phyloP scores from a whole-genome alignment of 2,888 invertebrate species.

The Crioceris asparagi region DNA sequence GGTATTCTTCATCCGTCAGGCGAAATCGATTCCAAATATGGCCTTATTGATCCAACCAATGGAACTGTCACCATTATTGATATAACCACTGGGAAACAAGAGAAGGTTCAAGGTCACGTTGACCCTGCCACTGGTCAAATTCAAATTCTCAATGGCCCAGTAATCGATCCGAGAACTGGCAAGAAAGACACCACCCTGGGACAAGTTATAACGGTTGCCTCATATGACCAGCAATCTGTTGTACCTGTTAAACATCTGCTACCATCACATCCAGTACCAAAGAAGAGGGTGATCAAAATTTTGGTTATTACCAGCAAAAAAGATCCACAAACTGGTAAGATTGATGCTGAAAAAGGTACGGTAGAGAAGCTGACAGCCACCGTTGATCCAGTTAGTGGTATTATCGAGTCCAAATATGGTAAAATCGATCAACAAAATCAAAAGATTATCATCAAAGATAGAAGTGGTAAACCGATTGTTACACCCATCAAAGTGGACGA shows the following conservation, averaged over 20 bases:
- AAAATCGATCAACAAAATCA: slow-evolving; percentile 61
- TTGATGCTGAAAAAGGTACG: slow-evolving; percentile 48
- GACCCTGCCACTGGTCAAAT: slow-evolving; percentile 59
- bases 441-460: slow-evolving; percentile 37
- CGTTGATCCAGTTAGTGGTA: slow-evolving; percentile 59
- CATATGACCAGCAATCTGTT: slow-evolving; percentile 38
- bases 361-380: slow-evolving; percentile 49
- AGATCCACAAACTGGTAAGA: slow-evolving; percentile 42
- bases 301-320: slow-evolving; percentile 38
- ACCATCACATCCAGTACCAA: slow-evolving; percentile 34
- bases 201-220: slow-evolving; percentile 40
- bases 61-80: slow-evolving; percentile 53
- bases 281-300: slow-evolving; percentile 37
- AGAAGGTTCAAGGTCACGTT: slow-evolving; percentile 49
- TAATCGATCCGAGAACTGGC: slow-evolving; percentile 55
- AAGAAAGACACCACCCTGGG: slow-evolving; percentile 53
- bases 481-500: slow-evolving; percentile 36
- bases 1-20: slow-evolving; percentile 58
- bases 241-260: slow-evolving; percentile 43
- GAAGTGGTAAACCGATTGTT: slow-evolving; percentile 33
- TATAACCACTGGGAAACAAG: slow-evolving; percentile 51
- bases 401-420: slow-evolving; percentile 62
- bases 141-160: slow-evolving; percentile 51
- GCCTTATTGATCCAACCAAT: slow-evolving; percentile 55
- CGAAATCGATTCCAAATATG: slow-evolving; percentile 61